phyloP scores from a whole-genome alignment of 2,113 vertebrate genomes.

The Hydrolagus affinis region DNA sequence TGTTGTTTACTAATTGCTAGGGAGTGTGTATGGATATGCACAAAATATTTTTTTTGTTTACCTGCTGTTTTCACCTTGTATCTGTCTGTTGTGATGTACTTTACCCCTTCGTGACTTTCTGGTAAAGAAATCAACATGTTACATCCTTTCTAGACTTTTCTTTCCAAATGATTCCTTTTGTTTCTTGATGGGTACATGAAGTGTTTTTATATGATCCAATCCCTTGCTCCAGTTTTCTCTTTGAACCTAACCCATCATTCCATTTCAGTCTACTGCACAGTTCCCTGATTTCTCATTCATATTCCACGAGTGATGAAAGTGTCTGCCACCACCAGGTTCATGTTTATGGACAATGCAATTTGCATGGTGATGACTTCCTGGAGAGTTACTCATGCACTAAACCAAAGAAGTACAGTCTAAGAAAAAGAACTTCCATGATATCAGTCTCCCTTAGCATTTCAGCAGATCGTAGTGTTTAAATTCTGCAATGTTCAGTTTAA shows the following conservation, averaged over 20 bases:
- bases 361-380: not conserved
- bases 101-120: not conserved
- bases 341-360: not conserved
- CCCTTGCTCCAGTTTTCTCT: not conserved
- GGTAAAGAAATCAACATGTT: not conserved
- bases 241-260: not conserved
- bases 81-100: not conserved
- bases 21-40: too few species aligned
- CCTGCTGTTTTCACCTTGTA: not conserved
- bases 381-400: not conserved
- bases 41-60: too few species aligned
- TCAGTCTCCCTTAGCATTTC: too few species aligned
- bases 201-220: not conserved
- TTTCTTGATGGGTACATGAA: not conserved
- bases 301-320: not conserved
- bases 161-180: not conserved
- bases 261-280: not conserved
- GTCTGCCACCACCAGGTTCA: not conserved
- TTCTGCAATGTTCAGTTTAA: too few species aligned
- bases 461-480: too few species aligned
- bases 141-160: not conserved
- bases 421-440: too few species aligned
- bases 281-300: not conserved
- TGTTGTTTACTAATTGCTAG: too few species aligned
- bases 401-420: not conserved